Evolutionary conservation across 2,113 vertebrate species (phyloP).

Genomic region (Bungarus multicinctus): DNA sequence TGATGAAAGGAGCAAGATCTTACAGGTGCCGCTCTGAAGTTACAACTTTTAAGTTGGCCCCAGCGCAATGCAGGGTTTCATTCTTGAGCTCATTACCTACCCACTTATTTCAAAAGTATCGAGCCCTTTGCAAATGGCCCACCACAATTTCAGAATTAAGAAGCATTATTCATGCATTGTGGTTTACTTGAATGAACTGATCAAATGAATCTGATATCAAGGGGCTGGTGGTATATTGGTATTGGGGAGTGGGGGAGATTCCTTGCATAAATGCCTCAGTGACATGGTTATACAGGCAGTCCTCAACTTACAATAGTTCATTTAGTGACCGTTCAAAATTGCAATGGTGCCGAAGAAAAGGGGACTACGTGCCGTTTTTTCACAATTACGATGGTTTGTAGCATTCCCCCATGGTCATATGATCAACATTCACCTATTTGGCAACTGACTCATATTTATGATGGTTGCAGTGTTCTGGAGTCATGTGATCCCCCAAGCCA

Average conservation of each 20-base stretch:
- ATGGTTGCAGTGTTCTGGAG: not conserved
- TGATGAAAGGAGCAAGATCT: not conserved
- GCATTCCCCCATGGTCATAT: not conserved
- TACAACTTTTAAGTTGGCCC: not conserved
- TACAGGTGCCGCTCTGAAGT: not conserved
- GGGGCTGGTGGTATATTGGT: conserved; percentile 48
- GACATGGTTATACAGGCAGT: not conserved
- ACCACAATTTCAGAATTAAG: conserved; percentile 49
- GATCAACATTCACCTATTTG: not conserved
- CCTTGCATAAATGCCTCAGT: conserved; percentile 7
- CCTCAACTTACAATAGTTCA: not conserved
- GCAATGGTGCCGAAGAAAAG: not conserved
- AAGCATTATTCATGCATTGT: conserved; percentile 66
- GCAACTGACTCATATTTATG: not conserved
- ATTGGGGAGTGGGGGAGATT: conserved; percentile 33
- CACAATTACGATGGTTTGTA: not conserved
- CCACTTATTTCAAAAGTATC: conserved; percentile 5
- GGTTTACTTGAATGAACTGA: conserved; percentile 55
- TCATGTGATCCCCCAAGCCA: not conserved
- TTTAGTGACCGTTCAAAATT: not conserved
- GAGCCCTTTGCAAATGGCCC: conserved; percentile 61
- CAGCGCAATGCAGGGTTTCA: not conserved
- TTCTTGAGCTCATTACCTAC: not conserved
- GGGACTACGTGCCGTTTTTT: not conserved
- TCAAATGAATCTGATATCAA: conserved; percentile 47